A percentile compares a stretch with the other conserved stretches of the same genome.
phyloP scores from a whole-genome alignment of 35 echinoderm and acorn worm genomes.

The Lytechinus pictus region DNA sequence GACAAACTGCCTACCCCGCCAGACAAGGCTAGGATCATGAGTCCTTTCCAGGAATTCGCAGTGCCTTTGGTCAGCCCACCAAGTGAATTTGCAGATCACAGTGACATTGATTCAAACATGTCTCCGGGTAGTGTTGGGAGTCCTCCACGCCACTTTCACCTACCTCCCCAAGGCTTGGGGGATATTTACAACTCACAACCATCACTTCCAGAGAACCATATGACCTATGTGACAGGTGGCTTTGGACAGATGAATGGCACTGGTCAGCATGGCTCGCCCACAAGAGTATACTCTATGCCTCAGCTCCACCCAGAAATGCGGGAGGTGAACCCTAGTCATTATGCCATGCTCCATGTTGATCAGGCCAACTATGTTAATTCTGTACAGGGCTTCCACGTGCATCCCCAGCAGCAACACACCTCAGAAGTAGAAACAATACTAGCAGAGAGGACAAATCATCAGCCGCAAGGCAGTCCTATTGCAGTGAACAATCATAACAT shows the following conservation, averaged over 20 bases:
- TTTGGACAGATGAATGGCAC: constrained; percentile 42
- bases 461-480: not conserved
- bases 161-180: constrained; percentile 50
- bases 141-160: constrained; percentile 69
- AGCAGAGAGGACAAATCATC: not conserved
- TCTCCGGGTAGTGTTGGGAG: constrained; percentile 83
- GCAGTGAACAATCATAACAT: not conserved
- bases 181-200: constrained; percentile 67
- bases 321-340: constrained; percentile 64
- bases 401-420: not conserved
- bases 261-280: constrained; percentile 15
- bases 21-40: constrained; percentile 41
- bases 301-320: constrained; percentile 67
- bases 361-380: constrained; percentile 57
- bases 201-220: constrained; percentile 58
- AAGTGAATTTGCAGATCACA: constrained; percentile 95
- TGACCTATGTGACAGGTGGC: constrained; percentile 56
- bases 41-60: constrained; percentile 59
- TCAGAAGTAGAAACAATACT: constrained; percentile 30
- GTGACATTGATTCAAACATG: constrained; percentile 91
- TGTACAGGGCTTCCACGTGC: constrained; percentile 36
- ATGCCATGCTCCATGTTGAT: constrained; percentile 67
- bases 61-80: constrained; percentile 88
- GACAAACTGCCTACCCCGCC: constrained; percentile 48
- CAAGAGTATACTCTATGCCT: constrained; percentile 48